phyloP scores from a whole-genome alignment of 2,888 invertebrate genomes.

The Agonopterix arenella region DNA sequence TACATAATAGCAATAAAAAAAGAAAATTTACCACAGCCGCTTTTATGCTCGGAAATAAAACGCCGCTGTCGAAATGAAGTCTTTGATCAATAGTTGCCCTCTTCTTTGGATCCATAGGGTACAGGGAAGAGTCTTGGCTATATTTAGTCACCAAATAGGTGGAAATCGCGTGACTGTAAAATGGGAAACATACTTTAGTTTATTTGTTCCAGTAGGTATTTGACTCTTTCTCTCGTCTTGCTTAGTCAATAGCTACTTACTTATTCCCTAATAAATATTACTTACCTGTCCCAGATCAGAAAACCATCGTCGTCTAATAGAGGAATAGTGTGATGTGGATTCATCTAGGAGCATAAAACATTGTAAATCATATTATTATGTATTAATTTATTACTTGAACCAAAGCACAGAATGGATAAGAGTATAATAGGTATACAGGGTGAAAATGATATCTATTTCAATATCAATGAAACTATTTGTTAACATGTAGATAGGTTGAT shows the following conservation, averaged over 20 bases:
- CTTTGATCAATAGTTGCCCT: conserved; percentile 71
- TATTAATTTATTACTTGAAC: too few species aligned
- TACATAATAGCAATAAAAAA: too few species aligned
- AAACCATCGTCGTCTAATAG: conserved; percentile 73
- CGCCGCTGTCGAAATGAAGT: conserved; percentile 72
- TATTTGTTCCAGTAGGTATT: too few species aligned
- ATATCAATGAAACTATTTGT: too few species aligned
- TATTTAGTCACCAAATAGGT: conserved; percentile 78
- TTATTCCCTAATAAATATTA: too few species aligned
- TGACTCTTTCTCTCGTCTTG: too few species aligned
- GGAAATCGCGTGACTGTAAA: conserved; percentile 79
- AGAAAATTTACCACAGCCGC: conserved; percentile 44
- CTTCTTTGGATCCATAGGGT: conserved; percentile 65
- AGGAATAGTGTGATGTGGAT: conserved; percentile 75
- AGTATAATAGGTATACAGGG: too few species aligned
- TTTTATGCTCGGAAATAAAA: conserved; percentile 58
- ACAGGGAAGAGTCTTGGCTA: conserved; percentile 70
- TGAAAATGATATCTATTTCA: too few species aligned
- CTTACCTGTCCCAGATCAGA: conserved; percentile 63
- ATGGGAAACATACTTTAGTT: neutral
- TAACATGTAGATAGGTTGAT: too few species aligned
- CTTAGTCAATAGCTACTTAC: too few species aligned
- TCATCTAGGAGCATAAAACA: conserved; percentile 45
- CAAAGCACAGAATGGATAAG: too few species aligned
- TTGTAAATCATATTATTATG: too few species aligned